Evolutionary conservation across 2,113 vertebrate species (phyloP).

Genomic region (Tonatia bakeri): DNA sequence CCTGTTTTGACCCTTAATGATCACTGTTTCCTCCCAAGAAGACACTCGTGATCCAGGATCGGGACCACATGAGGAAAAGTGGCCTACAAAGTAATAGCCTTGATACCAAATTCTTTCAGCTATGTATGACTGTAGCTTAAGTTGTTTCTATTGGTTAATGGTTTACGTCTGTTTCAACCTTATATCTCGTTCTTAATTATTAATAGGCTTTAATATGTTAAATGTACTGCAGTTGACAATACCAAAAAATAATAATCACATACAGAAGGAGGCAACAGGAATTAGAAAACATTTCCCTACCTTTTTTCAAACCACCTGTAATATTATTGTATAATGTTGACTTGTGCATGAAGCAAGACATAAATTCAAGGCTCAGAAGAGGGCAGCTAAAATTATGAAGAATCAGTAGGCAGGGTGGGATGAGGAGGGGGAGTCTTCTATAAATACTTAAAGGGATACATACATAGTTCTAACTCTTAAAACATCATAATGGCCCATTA

Average conservation of each 20-base stretch:
- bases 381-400: background rate
- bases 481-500: background rate
- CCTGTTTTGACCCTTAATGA: background rate
- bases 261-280: background rate
- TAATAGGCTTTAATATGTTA: conserved; percentile 47
- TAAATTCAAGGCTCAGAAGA: background rate
- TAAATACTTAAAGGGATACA: background rate
- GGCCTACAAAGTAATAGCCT: conserved; percentile 8
- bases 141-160: conserved; percentile 31
- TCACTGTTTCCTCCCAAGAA: background rate
- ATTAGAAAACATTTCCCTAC: background rate
- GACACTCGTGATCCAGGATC: background rate
- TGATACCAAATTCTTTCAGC: background rate
- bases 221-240: background rate
- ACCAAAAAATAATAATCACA: background rate
- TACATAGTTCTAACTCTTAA: background rate
- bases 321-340: background rate
- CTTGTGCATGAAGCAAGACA: background rate
- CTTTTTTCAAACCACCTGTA: conserved; percentile 26
- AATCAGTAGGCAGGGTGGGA: background rate
- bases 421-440: background rate
- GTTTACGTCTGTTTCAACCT: background rate
- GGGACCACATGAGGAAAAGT: background rate
- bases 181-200: conserved; percentile 54
- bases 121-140: background rate